Evolutionary conservation across 2,113 vertebrate species (phyloP).

Genomic region (Crotophaga sulcirostris): DNA sequence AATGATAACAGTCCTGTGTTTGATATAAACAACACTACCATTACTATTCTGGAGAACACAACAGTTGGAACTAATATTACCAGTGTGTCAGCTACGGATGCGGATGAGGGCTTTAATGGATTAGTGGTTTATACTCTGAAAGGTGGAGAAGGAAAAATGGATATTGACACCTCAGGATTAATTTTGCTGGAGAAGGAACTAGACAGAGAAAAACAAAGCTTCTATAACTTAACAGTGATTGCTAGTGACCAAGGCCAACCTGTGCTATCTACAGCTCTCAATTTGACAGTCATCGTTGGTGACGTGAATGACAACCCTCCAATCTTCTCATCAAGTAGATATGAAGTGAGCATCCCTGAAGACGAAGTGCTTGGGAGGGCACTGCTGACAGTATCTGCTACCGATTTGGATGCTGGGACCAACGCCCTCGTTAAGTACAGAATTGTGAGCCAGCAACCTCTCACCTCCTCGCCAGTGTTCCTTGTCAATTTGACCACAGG

Average conservation of each 20-base stretch:
- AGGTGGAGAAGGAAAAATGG: constrained; percentile 73
- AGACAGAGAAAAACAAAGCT: constrained; percentile 72
- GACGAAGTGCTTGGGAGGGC: neutral
- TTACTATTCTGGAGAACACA: constrained; percentile 34
- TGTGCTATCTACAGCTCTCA: neutral
- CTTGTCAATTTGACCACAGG: constrained; percentile 56
- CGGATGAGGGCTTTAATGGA: constrained; percentile 75
- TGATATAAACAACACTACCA: neutral
- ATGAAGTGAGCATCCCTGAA: constrained; percentile 60
- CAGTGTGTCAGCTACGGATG: constrained; percentile 44
- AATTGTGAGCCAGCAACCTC: constrained; percentile 61
- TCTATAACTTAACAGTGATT: constrained; percentile 70
- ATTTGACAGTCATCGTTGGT: constrained; percentile 30
- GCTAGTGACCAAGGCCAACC: constrained; percentile 80
- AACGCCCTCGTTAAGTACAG: constrained; percentile 68
- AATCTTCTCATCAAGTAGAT: constrained; percentile 45
- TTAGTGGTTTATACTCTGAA: constrained; percentile 73
- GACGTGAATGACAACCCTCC: constrained; percentile 79
- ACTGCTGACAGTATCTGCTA: constrained; percentile 62
- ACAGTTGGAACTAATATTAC: neutral
- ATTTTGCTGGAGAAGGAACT: constrained; percentile 63
- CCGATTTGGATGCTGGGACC: constrained; percentile 68
- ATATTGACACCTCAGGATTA: constrained; percentile 64
- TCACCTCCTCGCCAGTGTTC: constrained; percentile 22
- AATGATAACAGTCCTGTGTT: constrained; percentile 81